Percentiles rank a stretch among this genome's conserved stretches.
These are phyloP conservation scores for Cardiocondyla obscurior DNA, from an alignment of 1,140 invertebrate genomes.

Conservation along the genomic window DNA sequence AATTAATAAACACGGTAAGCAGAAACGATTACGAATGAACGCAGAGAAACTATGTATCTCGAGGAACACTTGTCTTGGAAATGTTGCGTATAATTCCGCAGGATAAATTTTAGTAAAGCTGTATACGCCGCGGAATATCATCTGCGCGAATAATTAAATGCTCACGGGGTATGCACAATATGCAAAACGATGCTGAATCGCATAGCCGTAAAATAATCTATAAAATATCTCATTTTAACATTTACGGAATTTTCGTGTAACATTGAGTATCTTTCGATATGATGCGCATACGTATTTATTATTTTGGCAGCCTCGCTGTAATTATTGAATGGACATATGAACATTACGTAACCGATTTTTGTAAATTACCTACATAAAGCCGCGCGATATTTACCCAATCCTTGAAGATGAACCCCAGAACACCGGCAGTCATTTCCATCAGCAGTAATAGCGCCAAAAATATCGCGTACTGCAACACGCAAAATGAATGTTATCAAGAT, in stretches of 20 bases:
- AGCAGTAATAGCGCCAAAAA: conserved; percentile 95
- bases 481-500: conserved; percentile 3
- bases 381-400: conserved; percentile 91
- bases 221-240: conserved; percentile 4
- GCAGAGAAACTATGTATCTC: not conserved
- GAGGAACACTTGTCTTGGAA: conserved; percentile 15
- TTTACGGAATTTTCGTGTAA: not conserved
- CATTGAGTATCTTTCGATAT: not conserved
- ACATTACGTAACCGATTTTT: not conserved
- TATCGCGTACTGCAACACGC: conserved; percentile 93
- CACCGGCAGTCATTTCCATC: conserved; percentile 95
- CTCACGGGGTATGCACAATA: not conserved
- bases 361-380: not conserved
- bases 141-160: conserved; percentile 26
- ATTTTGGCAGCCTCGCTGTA: not conserved
- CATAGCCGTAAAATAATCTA: not conserved
- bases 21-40: conserved; percentile 38
- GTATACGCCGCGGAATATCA: not conserved
- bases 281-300: not conserved
- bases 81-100: conserved; percentile 23
- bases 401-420: conserved; percentile 97
- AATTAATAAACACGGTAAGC: conserved; percentile 25
- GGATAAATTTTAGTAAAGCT: conserved; percentile 21
- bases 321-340: not conserved
- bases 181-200: not conserved